These are phyloP conservation scores for Casuarius casuarius DNA, from an alignment of 2,113 vertebrate species.

Conservation along the genomic window DNA sequence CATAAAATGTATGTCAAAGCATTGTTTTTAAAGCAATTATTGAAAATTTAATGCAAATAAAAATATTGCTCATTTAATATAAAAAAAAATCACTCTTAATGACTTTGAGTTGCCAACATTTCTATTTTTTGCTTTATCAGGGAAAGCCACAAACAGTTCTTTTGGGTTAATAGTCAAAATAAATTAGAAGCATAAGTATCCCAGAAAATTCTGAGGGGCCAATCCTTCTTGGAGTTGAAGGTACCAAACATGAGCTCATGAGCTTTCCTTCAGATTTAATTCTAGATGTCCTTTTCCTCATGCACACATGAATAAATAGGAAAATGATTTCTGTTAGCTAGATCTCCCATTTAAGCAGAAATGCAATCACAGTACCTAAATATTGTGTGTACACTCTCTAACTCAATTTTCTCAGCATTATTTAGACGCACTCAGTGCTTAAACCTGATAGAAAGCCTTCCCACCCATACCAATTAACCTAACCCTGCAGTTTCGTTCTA, in stretches of 20 bases:
- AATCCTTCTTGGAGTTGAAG: conserved; percentile 39
- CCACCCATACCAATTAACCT: conserved; percentile 72
- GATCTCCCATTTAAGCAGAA: conserved; percentile 68
- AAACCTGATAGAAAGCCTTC: conserved; percentile 67
- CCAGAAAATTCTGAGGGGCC: conserved; percentile 3
- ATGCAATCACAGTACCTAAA: conserved; percentile 61
- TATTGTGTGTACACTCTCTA: conserved; percentile 61
- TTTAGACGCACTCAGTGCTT: conserved; percentile 67
- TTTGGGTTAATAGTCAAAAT: not conserved
- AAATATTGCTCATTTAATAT: not conserved
- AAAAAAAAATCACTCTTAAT: not conserved
- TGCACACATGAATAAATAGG: conserved; percentile 65
- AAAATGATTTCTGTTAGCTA: conserved; percentile 71
- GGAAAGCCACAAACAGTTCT: not conserved
- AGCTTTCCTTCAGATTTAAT: conserved; percentile 74
- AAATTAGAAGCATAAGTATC: conserved; percentile 35
- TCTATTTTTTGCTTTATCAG: not conserved
- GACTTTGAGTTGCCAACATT: not conserved
- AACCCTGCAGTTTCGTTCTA: conserved; percentile 57
- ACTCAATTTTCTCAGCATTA: conserved; percentile 75
- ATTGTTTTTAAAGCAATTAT: not conserved
- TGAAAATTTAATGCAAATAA: not conserved
- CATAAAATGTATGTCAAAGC: not conserved
- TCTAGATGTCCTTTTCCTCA: conserved; percentile 71
- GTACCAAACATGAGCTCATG: conserved; percentile 1